Percentiles rank a stretch among this genome's conserved stretches.
These are phyloP conservation scores for Chromis chromis DNA, from an alignment of 2,797 vertebrate species.

Conservation along the genomic window DNA sequence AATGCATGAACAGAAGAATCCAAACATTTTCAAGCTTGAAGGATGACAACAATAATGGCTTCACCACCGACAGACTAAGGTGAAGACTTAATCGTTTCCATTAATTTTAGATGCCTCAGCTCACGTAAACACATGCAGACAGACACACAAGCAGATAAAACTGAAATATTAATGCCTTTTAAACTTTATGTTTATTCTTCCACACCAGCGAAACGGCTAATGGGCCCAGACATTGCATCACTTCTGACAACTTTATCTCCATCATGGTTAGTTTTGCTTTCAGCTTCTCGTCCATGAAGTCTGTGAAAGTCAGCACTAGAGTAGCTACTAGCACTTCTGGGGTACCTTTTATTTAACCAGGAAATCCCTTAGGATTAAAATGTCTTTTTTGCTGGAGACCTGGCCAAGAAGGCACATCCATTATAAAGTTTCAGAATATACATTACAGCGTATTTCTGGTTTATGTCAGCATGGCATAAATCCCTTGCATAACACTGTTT, in stretches of 20 bases:
- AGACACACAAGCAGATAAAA: constrained; percentile 8
- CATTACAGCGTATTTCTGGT: neutral
- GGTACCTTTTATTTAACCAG: too few relatives aligned
- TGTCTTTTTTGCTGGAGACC: too few relatives aligned
- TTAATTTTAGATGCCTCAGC: neutral
- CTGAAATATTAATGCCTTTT: constrained; percentile 39
- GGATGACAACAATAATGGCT: constrained; percentile 7
- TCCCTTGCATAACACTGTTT: too few relatives aligned
- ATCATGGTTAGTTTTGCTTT: constrained; percentile 8
- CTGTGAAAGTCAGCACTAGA: neutral
- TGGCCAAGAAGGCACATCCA: too few relatives aligned
- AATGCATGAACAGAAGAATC: constrained; percentile 1
- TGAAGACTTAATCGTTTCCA: constrained; percentile 6
- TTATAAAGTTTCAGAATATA: neutral
- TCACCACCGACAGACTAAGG: constrained; percentile 3
- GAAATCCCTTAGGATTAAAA: too few relatives aligned
- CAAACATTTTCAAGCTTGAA: constrained; percentile 25
- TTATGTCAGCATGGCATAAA: neutral
- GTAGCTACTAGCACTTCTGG: neutral
- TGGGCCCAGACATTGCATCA: neutral
- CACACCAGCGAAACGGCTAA: constrained; percentile 30
- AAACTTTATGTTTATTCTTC: constrained; percentile 33
- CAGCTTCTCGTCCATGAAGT: neutral
- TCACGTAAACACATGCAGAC: neutral
- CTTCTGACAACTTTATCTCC: constrained; percentile 5